A percentile compares a stretch with the other conserved stretches of the same genome.
These are phyloP conservation scores for Triplophysa siluroides DNA, from an alignment of 2,113 vertebrate species.

Conservation along the genomic window DNA sequence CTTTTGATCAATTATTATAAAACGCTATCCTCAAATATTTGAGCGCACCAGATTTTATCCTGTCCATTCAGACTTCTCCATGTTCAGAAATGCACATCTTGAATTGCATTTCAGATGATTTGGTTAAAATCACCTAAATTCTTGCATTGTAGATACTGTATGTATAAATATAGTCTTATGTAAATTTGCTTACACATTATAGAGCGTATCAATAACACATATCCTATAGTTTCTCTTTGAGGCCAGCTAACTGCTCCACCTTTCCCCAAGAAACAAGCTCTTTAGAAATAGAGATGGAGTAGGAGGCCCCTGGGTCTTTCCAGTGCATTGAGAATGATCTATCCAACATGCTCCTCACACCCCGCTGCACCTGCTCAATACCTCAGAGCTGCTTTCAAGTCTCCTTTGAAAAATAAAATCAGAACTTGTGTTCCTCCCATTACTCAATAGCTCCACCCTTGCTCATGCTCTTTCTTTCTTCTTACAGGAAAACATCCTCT, in stretches of 20 bases:
- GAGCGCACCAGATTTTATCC: constrained; percentile 58
- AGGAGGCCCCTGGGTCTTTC: constrained; percentile 62
- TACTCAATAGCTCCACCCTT: constrained; percentile 70
- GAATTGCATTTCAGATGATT: constrained; percentile 9
- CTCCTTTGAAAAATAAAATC: constrained; percentile 83
- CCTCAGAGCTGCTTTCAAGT: constrained; percentile 88
- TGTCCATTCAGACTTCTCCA: constrained; percentile 20
- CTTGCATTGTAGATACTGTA: too few species aligned
- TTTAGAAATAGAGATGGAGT: constrained; percentile 42
- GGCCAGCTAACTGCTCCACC: constrained; percentile 2
- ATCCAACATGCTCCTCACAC: constrained; percentile 62
- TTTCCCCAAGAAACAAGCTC: constrained; percentile 18
- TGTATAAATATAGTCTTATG: neutral
- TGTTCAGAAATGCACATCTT: constrained; percentile 12
- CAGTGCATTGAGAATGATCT: constrained; percentile 54
- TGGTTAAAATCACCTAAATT: neutral
- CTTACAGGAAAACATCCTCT: constrained; percentile 75
- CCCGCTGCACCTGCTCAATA: constrained; percentile 78
- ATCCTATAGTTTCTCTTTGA: neutral
- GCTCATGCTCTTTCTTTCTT: constrained; percentile 49
- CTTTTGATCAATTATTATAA: constrained; percentile 73
- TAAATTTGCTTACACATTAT: neutral
- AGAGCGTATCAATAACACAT: neutral
- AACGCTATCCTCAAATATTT: constrained; percentile 59
- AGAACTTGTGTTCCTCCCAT: constrained; percentile 78